These are phyloP conservation scores for Alfaro cultratus DNA, from an alignment of 2,797 vertebrate genomes.

Conservation along the genomic window DNA sequence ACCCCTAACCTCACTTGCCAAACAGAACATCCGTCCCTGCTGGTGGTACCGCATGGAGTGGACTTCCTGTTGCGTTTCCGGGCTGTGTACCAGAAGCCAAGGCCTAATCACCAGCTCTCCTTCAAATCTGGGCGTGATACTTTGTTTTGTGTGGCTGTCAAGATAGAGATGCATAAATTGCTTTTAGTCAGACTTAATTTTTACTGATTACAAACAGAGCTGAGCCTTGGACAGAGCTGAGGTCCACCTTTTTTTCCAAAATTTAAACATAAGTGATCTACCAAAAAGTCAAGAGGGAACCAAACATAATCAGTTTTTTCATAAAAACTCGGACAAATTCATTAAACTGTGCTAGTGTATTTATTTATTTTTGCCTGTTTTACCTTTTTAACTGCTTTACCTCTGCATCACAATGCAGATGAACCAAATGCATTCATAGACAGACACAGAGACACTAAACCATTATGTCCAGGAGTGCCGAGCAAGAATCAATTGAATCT, in stretches of 20 bases:
- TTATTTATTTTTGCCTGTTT: not conserved
- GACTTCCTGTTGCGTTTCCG: not conserved
- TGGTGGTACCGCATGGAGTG: not conserved
- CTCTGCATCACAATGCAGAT: not conserved
- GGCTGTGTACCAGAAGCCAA: not conserved
- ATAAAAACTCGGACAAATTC: not conserved
- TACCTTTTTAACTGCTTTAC: not conserved
- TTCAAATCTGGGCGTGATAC: not conserved
- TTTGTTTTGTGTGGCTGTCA: not conserved
- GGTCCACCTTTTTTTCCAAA: not conserved
- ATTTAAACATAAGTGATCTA: not conserved
- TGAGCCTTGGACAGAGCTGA: not conserved
- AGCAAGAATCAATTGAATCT: not conserved
- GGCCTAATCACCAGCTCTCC: not conserved
- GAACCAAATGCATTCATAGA: not conserved
- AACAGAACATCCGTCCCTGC: not conserved
- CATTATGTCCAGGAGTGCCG: too few species aligned
- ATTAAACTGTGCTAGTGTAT: not conserved
- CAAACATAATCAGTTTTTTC: not conserved
- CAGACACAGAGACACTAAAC: too few species aligned
- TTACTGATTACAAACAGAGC: not conserved
- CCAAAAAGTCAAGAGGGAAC: not conserved
- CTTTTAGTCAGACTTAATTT: not conserved
- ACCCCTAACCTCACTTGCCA: not conserved
- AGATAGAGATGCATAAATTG: not conserved